Conservation (phyloP, 2,888 invertebrate genomes). For the Scaptomyza caliginosa region DNA sequence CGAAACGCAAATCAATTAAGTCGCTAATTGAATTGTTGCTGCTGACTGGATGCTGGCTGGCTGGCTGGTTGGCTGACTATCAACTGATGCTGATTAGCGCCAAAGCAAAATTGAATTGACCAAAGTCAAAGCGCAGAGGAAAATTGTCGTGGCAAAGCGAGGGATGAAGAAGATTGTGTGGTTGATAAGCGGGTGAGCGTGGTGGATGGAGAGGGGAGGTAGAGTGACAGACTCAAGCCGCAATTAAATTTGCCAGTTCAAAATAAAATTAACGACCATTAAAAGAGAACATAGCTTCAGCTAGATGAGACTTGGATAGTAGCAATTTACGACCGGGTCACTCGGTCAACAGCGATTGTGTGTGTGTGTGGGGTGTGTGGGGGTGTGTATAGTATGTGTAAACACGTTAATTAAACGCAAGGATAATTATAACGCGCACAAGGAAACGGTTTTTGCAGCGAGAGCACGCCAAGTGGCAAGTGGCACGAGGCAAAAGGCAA, state of each 20-base stretch:
- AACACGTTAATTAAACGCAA: constrained; percentile 71
- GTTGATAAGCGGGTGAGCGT: constrained; percentile 3
- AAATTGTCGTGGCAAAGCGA: constrained; percentile 17
- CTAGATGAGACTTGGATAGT: constrained; percentile 37
- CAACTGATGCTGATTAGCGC: constrained; percentile 51
- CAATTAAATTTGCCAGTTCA: constrained; percentile 64
- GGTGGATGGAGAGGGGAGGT: constrained; percentile 1
- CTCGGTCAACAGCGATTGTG: constrained; percentile 49
- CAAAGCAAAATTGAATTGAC: constrained; percentile 58
- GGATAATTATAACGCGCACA: constrained; percentile 64
- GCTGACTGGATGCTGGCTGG: neutral
- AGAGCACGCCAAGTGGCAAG: constrained; percentile 21
- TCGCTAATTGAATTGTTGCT: constrained; percentile 62
- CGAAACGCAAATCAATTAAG: constrained; percentile 66
- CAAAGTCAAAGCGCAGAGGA: constrained; percentile 45
- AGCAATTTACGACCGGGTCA: constrained; percentile 53
- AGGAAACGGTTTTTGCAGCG: constrained; percentile 30
- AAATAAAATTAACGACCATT: constrained; percentile 64
- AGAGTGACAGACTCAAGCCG: constrained; percentile 41
- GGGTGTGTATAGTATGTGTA: constrained; percentile 31
- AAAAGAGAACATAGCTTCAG: constrained; percentile 37
- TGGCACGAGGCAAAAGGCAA: neutral
- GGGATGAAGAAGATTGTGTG: neutral
- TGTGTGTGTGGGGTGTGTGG: constrained; percentile 12
- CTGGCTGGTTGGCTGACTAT: constrained; percentile 10